Base-by-base conservation (phyloP, 2,888 invertebrate species). In the Leuctra nigra region DNA sequence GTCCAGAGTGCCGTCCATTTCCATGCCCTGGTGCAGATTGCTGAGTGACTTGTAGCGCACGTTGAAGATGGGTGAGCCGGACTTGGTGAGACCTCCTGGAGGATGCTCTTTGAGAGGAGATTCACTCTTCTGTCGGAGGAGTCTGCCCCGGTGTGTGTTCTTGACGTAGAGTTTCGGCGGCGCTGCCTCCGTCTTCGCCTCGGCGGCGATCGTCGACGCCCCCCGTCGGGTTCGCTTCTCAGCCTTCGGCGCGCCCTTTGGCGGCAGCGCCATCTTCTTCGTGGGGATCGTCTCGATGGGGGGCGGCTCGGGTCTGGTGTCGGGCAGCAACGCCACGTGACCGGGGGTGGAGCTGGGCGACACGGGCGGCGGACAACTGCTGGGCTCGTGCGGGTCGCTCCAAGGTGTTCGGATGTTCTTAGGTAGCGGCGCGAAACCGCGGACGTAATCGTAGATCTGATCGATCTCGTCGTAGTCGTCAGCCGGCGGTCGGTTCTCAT, bases 381-480 rank as follows among this genome's bases (percentile, higher is more conserved):
- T 54, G 3, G 54, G 54, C 44, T 55, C 55, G 18, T 35, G 29
- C 65, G 73, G 65, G 70, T 75, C 71, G 65, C 70, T 74, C 66
- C 83, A 84, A 0, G 83, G 83, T 1, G 83, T 81, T 66, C 83
- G 79, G 22, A 86, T 81, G 67, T 82, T 87, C 70, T 91, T 90
- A 4, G 94, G 92, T 24, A 92, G 77, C 1, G 92, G 92, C 53
- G 93, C 93, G 64, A 95, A 87, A 1, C 95, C 94, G 61, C 95
- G 79, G 0, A 96, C 93, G 71, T 95, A 96, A 70, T 94, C 93
- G 70, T 96, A 96, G 63, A 96, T 92, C 73, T 95, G 92, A 76
- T 96, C 95, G 64, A 96, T 93, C 73, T 96, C 94, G 65, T 94
- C 92, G 72, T 95, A 93, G 67, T 93, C 92, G 69, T 91, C 90